Evolutionary conservation across 2,113 vertebrate genomes (phyloP).

Genomic region (Myrmecophaga tridactyla): DNA sequence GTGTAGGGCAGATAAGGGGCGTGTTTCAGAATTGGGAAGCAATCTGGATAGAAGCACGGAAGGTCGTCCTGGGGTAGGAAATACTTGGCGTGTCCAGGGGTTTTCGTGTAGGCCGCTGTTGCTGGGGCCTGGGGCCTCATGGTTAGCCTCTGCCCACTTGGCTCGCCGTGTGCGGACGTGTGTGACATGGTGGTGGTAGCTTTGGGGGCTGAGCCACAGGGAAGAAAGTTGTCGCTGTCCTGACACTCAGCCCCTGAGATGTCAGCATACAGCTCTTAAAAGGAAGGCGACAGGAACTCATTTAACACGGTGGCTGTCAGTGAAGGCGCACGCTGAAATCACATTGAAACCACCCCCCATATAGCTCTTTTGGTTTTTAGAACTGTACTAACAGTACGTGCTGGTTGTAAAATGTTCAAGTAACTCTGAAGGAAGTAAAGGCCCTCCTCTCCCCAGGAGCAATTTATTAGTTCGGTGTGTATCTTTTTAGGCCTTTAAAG

Average conservation of each 20-base stretch:
- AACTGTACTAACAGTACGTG: not conserved
- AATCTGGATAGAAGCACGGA: not conserved
- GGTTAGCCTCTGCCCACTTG: no score
- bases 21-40: not conserved
- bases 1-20: fast-evolving
- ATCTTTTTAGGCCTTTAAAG: not conserved
- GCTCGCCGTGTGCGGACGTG: not conserved
- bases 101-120: not conserved
- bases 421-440: not conserved
- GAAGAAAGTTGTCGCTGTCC: not conserved
- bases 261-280: not conserved
- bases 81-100: not conserved
- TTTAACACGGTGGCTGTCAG: not conserved
- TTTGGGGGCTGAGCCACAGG: not conserved
- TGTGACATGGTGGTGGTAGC: not conserved
- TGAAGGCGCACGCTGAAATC: not conserved
- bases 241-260: not conserved
- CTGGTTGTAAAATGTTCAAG: not conserved
- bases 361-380: not conserved
- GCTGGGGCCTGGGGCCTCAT: no score
- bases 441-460: not conserved
- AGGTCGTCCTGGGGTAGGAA: not conserved
- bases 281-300: not conserved
- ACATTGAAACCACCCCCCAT: not conserved
- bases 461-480: not conserved